Conservation (phyloP, 2,797 vertebrate genomes). For the Protosalanx chinensis region DNA sequence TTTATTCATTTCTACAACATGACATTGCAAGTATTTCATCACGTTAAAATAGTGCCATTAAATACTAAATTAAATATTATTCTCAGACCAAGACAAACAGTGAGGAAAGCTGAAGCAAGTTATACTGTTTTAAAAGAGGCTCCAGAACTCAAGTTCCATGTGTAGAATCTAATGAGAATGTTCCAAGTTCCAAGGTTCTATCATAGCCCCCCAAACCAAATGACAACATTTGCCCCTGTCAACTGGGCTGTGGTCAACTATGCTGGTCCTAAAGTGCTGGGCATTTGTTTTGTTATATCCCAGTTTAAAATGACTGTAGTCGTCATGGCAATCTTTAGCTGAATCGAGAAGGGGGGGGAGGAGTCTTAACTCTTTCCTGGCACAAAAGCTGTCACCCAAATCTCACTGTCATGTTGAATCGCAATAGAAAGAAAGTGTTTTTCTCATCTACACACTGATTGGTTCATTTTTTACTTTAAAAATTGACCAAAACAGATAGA, state of each 20-base stretch:
- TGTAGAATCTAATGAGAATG: constrained; percentile 5
- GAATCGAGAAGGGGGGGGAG: not conserved
- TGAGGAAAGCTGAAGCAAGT: not conserved
- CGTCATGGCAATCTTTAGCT: not conserved
- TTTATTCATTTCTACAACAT: constrained; percentile 68
- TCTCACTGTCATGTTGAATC: not conserved
- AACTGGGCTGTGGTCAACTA: constrained; percentile 6
- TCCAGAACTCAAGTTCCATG: constrained; percentile 9
- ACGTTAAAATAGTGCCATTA: constrained; percentile 61
- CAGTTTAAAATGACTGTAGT: not conserved
- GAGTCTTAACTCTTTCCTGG: not conserved
- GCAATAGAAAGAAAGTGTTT: not conserved
- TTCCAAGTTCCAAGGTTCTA: constrained; percentile 5
- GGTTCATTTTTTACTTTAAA: not conserved
- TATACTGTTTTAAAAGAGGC: constrained; percentile 1
- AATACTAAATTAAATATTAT: constrained; percentile 46
- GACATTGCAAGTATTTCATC: constrained; percentile 54
- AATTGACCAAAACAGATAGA: constrained; percentile 4
- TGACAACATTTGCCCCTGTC: not conserved
- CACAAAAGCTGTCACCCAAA: not conserved
- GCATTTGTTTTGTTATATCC: not conserved
- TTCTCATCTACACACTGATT: constrained; percentile 2
- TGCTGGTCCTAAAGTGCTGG: not conserved
- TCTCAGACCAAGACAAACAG: constrained; percentile 36
- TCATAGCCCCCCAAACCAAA: constrained; percentile 8